These are phyloP conservation scores for Drosophila jambulina DNA, from an alignment of 1,140 invertebrate species.

Conservation along the genomic window DNA sequence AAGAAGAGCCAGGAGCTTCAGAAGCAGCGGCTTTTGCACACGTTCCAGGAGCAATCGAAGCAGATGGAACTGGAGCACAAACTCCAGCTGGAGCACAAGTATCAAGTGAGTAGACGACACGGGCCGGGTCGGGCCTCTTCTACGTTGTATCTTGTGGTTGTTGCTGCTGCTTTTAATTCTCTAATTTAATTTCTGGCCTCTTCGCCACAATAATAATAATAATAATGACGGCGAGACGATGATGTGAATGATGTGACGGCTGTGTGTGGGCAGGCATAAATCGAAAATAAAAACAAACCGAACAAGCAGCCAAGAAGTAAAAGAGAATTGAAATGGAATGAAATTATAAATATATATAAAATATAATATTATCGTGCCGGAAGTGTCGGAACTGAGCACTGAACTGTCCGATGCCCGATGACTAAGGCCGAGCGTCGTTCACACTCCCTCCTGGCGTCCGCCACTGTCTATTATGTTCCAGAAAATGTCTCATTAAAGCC, in stretches of 20 bases:
- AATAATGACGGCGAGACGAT: conserved; percentile 19
- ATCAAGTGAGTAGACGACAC: conserved; percentile 89
- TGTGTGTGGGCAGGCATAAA: conserved; percentile 42
- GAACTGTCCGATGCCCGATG: conserved; percentile 29
- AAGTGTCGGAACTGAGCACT: conserved; percentile 39
- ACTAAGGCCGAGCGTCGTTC: conserved; percentile 29
- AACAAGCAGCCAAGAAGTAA: conserved; percentile 14
- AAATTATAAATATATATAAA: conserved; percentile 30
- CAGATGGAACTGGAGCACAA: conserved; percentile 95
- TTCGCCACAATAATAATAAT: conserved; percentile 4
- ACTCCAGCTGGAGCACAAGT: conserved; percentile 93
- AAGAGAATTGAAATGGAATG: conserved; percentile 43
- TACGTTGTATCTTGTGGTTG: conserved; percentile 1
- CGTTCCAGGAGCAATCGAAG: conserved; percentile 95
- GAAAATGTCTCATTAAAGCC: conserved; percentile 4
- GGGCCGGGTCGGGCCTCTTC: background rate
- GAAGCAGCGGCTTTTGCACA: conserved; percentile 94
- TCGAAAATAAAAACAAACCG: conserved; percentile 32
- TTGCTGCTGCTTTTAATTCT: conserved; percentile 25
- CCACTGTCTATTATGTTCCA: conserved; percentile 9
- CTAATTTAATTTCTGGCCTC: conserved; percentile 33
- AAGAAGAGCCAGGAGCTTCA: conserved; percentile 96
- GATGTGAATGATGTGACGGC: conserved; percentile 7
- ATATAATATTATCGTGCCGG: conserved; percentile 46
- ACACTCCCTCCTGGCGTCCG: background rate